phyloP scores from a whole-genome alignment of 2,797 vertebrate species.

The Sebastes vulpes region DNA sequence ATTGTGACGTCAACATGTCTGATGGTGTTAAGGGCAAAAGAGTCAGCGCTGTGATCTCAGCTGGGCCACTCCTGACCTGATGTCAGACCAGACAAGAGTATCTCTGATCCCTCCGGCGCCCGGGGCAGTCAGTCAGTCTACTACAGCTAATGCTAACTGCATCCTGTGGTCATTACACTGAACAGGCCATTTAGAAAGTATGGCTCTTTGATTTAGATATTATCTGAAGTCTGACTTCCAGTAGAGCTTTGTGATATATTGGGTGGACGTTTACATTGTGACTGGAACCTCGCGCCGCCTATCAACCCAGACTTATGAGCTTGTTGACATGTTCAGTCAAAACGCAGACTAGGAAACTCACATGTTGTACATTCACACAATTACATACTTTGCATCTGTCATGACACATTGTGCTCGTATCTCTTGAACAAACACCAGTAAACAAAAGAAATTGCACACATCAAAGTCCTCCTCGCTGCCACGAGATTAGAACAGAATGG shows the following conservation, averaged over 20 bases:
- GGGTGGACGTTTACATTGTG: slow-evolving; percentile 8
- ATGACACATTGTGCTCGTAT: slow-evolving; percentile 41
- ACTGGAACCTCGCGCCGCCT: slow-evolving; percentile 1
- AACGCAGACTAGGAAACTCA: not conserved
- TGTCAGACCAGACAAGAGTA: slow-evolving; percentile 45
- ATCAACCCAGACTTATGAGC: slow-evolving; percentile 3
- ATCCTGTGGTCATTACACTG: slow-evolving; percentile 69
- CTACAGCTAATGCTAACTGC: slow-evolving; percentile 66
- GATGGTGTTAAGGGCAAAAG: slow-evolving; percentile 6
- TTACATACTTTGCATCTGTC: slow-evolving; percentile 28
- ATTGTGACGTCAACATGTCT: slow-evolving; percentile 5
- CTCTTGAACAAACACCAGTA: slow-evolving; percentile 27
- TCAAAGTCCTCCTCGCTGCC: slow-evolving; percentile 26
- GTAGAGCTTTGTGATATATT: slow-evolving; percentile 15
- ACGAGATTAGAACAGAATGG: slow-evolving; percentile 86
- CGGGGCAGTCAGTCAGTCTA: slow-evolving; percentile 54
- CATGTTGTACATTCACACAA: not conserved
- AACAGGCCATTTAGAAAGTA: slow-evolving; percentile 67
- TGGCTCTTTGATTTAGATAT: slow-evolving; percentile 59
- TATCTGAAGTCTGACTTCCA: slow-evolving; percentile 59
- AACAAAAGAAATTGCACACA: slow-evolving; percentile 28
- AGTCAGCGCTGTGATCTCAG: slow-evolving; percentile 25
- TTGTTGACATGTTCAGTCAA: slow-evolving; percentile 21
- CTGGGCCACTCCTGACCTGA: slow-evolving; percentile 22
- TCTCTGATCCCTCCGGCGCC: slow-evolving; percentile 35